Evolutionary conservation across 2,797 vertebrate genomes (phyloP).

Genomic region (Limosa lapponica): DNA sequence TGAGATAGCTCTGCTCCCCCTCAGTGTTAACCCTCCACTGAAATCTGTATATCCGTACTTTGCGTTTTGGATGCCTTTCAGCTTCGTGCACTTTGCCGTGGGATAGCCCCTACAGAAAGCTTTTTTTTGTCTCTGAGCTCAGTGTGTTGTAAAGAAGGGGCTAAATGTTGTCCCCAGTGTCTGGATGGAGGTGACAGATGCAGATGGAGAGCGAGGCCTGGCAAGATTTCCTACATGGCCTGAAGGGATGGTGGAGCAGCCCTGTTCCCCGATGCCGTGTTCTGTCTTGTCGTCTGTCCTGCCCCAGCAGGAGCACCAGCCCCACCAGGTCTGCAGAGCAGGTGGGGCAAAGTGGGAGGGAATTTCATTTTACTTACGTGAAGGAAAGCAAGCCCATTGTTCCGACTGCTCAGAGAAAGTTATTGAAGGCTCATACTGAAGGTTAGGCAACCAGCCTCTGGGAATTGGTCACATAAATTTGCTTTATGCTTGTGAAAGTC

Average conservation of each 20-base stretch:
- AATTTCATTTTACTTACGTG: background rate
- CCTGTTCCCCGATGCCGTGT: rapidly evolving
- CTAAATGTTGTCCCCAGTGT: background rate
- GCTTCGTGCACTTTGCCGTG: background rate
- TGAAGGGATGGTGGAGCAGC: background rate
- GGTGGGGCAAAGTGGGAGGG: background rate
- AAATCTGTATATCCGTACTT: rapidly evolving
- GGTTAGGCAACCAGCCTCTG: conserved; percentile 24
- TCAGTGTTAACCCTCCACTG: background rate
- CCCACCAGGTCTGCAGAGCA: background rate
- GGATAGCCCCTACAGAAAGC: background rate
- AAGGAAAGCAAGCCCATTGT: background rate
- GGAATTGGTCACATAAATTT: conserved; percentile 16
- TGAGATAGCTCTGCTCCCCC: background rate
- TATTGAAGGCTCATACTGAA: background rate
- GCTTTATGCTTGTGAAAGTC: conserved; percentile 3
- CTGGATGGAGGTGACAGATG: background rate
- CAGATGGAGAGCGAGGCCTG: background rate
- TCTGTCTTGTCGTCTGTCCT: background rate
- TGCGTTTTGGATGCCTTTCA: background rate
- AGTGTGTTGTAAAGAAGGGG: background rate
- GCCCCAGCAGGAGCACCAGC: background rate
- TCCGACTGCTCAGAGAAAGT: background rate
- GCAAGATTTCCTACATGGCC: background rate
- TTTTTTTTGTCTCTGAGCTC: background rate